Base-by-base conservation (phyloP, 2,113 vertebrate species). In the Seriola quinqueradiata region DNA sequence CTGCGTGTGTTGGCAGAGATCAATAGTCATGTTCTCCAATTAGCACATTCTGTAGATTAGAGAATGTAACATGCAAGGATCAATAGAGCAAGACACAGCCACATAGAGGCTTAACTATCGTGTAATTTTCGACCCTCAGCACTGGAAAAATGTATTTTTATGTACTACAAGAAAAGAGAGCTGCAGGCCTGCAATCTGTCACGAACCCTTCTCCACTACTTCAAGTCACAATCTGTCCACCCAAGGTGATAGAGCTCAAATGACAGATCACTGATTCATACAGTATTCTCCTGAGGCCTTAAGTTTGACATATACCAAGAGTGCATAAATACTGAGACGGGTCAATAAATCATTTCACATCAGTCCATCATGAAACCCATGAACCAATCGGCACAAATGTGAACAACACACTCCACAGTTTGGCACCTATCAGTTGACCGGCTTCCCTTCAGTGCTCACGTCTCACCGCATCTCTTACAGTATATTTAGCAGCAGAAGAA, bases 401-500 rank as follows among this genome's bases (percentile, higher is more conserved):
- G 52, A 81, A 65, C 69, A 52, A 55, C 64, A 59, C 25, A 32
- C 77, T 46, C 32, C 38, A 36, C 58, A 68, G 79, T 65, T 72
- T 44, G 74, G 76, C 38, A n/a, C 34, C 36, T 73, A 79, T 85
- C 82, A 83, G 3, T 79, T 70, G 52, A 50, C 71, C 16, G 5
- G 34, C 73, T 83, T 75, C 55, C 34, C 63, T 25, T 70, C 80
- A 54, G 50, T 38, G 59, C 65, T 75, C 64, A 34, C 17, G 16
- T 83, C 79, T 77, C 57, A 60, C 28, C 70, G 58, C 70, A 77
- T 89, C 83, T 66, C 79, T 83, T 68, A 80, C 63, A 38, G 60
- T 85, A 90, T 79, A 88, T 89, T 91, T 90, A 89, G 83, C 79
- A 79, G 64, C 80, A 82, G 63, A 58, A 81, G 73, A 73, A 77